Conservation (phyloP, 2,797 vertebrate species). For the Hirundo rustica region DNA sequence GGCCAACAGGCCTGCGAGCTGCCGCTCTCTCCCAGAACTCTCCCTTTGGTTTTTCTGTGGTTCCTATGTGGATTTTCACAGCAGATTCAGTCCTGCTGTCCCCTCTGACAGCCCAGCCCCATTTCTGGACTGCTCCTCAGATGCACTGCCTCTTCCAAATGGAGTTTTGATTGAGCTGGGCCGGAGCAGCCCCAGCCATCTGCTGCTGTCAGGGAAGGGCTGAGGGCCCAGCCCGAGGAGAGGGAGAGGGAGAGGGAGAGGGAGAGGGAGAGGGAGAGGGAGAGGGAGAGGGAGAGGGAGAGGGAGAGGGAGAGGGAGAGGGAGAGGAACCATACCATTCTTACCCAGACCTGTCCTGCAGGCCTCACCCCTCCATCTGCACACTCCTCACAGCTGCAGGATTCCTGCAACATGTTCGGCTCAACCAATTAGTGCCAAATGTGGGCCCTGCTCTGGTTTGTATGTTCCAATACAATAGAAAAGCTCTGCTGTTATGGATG, state of each 20-base stretch:
- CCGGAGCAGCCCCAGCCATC: background rate
- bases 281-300: too few species aligned
- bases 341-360: background rate
- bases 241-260: too few species aligned
- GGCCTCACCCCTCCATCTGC: background rate
- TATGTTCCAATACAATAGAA: background rate
- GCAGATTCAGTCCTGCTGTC: background rate
- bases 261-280: too few species aligned
- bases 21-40: background rate
- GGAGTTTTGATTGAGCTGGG: constrained; percentile 7
- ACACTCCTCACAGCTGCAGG: background rate
- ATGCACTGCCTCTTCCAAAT: background rate
- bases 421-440: background rate
- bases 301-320: too few species aligned
- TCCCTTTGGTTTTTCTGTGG: constrained; percentile 14
- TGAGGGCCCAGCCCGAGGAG: background rate
- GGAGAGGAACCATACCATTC: background rate
- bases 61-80: background rate
- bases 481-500: constrained; percentile 4
- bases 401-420: background rate
- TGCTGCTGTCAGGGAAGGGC: background rate
- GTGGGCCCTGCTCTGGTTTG: background rate
- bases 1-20: background rate
- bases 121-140: constrained; percentile 8
- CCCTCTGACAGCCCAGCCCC: background rate